These are phyloP conservation scores for Ditula angustiorana DNA, from an alignment of 2,888 invertebrate species.

Conservation along the genomic window DNA sequence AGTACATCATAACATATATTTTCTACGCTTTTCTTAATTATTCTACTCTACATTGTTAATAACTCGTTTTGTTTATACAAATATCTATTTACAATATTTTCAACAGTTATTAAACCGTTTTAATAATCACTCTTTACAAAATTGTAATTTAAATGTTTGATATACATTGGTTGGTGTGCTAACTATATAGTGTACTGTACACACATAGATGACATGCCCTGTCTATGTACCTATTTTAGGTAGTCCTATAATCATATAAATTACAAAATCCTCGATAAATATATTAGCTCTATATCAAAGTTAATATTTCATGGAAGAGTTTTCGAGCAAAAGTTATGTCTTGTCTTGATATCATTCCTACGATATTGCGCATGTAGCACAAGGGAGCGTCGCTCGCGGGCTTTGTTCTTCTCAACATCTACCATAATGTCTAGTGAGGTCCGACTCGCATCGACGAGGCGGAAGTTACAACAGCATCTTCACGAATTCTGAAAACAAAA, in stretches of 20 bases:
- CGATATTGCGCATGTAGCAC: neutral
- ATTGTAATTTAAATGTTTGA: neutral
- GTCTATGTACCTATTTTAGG: conserved; percentile 1
- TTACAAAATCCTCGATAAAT: conserved; percentile 34
- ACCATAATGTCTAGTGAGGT: conserved; percentile 72
- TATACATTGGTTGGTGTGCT: neutral
- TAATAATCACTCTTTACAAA: conserved; percentile 29
- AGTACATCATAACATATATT: conserved; percentile 34
- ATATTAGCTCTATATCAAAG: conserved; percentile 26
- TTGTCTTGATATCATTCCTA: conserved; percentile 33
- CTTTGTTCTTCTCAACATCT: conserved; percentile 27
- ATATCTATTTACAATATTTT: conserved; percentile 53
- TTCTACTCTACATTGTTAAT: conserved; percentile 49
- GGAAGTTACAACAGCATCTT: conserved; percentile 83
- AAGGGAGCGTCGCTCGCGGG: neutral
- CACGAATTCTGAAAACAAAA: conserved; percentile 83
- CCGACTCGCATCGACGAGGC: conserved; percentile 56
- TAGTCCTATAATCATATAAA: neutral
- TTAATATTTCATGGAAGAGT: conserved; percentile 40
- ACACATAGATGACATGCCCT: neutral
- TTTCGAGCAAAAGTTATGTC: conserved; percentile 38
- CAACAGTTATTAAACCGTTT: conserved; percentile 40
- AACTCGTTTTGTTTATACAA: conserved; percentile 52
- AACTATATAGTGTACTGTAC: neutral
- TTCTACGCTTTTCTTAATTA: conserved; percentile 48